Conservation (phyloP, 2,113 vertebrate genomes). For the Gasterosteus aculeatus region DNA sequence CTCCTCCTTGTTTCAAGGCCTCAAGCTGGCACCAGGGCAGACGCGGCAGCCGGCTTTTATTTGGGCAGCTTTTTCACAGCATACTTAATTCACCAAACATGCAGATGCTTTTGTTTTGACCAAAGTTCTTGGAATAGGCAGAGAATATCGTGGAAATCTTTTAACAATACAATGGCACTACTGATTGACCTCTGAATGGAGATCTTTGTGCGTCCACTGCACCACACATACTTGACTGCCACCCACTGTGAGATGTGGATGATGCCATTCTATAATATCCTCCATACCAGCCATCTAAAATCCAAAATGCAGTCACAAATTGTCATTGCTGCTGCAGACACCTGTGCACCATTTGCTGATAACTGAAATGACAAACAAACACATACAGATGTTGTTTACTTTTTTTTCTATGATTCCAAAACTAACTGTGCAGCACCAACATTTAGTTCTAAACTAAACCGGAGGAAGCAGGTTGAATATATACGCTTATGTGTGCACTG, state of each 20-base stretch:
- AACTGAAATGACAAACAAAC: constrained; percentile 1
- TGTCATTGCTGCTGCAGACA: neutral
- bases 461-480: neutral
- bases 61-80: constrained; percentile 33
- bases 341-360: neutral
- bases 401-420: constrained; percentile 10
- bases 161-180: neutral
- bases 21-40: constrained; percentile 1
- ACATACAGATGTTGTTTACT: neutral
- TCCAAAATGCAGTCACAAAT: neutral
- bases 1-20: constrained; percentile 54
- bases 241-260: neutral
- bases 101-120: constrained; percentile 9
- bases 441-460: neutral
- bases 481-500: neutral
- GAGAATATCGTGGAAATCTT: neutral
- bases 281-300: neutral
- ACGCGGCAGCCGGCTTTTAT: constrained; percentile 58
- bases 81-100: constrained; percentile 6
- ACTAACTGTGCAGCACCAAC: neutral
- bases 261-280: neutral
- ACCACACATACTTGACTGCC: neutral
- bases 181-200: neutral
- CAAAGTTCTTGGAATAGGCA: neutral
- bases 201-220: neutral